Evolutionary conservation across 2,888 invertebrate genomes (phyloP), one percentile per base, ranked within the genome.

Genomic region (Scrobipalpa costella): DNA sequence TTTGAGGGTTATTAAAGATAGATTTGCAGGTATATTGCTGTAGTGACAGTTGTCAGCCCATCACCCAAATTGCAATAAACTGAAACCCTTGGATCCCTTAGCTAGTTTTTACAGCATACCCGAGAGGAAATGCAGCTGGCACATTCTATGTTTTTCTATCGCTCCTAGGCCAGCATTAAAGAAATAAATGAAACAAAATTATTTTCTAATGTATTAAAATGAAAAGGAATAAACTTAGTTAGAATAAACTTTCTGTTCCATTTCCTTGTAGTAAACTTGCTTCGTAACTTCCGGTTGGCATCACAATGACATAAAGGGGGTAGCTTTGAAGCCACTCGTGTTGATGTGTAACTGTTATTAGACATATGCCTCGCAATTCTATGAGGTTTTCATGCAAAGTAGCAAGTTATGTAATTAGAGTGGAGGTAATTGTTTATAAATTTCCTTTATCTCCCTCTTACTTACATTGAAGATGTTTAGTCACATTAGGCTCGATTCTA

Each of bases 191-290:
- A 27, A 27, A 27, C 2, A 27, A 27, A 27, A 27, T 27, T 27
- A 27, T 27, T 27, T 27, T 44, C 5, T 15, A 15, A 3, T n/a
- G 44, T 3, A n/a, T 40, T 13, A 13, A 40, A 19, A 19, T 9
- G 2, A 50, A 21, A 52, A 27, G 19, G 8, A n/a, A n/a, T n/a
- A n/a, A n/a, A n/a, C n/a, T 13, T 13, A 7, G n/a, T 34, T 9
- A 6, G 55, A 55, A 55, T 55, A 34, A 27, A 27, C 55, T 15
- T 7, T 47, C 73, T 75, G 73, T 71, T n/a, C 74, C 72, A 81
- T 81, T 83, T 82, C n/a, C n/a, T n/a, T n/a, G n/a, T n/a, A n/a
- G 73, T 69, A 63, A 80, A 84, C 78, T 84, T 84, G 81, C 81
- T 83, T 77, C 74, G 77, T 76, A 84, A 83, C 83, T 85, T 80